Base-by-base conservation (phyloP, 1,140 invertebrate species). In the Diuraphis noxia region DNA sequence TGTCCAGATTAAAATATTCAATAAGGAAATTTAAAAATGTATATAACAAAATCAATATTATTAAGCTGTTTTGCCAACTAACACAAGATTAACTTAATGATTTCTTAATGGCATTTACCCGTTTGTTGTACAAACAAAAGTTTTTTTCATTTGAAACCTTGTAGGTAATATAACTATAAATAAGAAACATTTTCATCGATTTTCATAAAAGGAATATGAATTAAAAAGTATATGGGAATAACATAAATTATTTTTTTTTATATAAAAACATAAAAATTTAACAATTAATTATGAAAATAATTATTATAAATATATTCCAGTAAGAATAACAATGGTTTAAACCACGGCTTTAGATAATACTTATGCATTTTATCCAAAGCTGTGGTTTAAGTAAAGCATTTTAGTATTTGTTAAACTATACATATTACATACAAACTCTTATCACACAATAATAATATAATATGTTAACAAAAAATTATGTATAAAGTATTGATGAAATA, bases 391-490 rank as follows among this genome's bases (percentile, higher is more conserved):
- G 56, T 38, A n/a, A 63, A 40, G 38, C 36, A 81, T 90, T 46
- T 79, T 79, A 81, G 34, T 36, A 79, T 17, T 49, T 77, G 9
- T 90, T 38, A 25, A 49, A 2, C n/a, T 86, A 36, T 49, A 49
- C 63, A 40, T 77, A 41, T 34, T 81, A 81, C 21, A 81, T 79
- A 82, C 30, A 72, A 40, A 43, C 4, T 72, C 25, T 82, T 38
- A 91, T 52, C 89, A 91, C 43, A 91, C 21, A 91, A 49, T 88
- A 82, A n/a, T n/a, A n/a, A n/a, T n/a, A n/a, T n/a, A n/a, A 49
- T 56, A 90, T 82, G 89, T 91, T 91, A 91, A 91, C 89, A 91
- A 90, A 81, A 49, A 90, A n/a, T 81, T 38, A 91, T 7, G 49
- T 49, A 49, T 17, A 63, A 36, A 87, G 34, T 38, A 87, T 30